phyloP scores from a whole-genome alignment of 2,113 vertebrate species.

The Forbesichthys papilliferus region DNA sequence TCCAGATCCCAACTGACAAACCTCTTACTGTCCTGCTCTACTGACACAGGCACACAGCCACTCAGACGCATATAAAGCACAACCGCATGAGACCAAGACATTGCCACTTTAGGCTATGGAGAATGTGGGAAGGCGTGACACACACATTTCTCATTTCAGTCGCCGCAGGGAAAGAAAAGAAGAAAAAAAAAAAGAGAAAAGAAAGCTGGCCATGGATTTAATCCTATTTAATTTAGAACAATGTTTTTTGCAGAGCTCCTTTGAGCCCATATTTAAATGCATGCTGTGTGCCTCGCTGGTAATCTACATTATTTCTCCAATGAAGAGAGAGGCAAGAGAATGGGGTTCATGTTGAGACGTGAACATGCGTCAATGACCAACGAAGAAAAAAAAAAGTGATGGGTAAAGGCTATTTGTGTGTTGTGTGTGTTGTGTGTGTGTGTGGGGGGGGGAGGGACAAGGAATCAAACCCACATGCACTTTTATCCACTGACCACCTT shows the following conservation, averaged over 20 bases:
- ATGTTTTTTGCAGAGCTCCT: conserved; percentile 8
- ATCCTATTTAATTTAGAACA: conserved; percentile 13
- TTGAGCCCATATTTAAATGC: conserved; percentile 15
- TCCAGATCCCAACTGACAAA: conserved; percentile 40
- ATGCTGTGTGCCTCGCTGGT: not conserved
- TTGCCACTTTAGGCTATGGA: not conserved
- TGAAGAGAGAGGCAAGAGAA: conserved; percentile 29
- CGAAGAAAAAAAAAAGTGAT: conserved; percentile 40
- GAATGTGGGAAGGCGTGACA: not conserved
- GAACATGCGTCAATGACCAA: conserved; percentile 44
- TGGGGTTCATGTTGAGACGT: conserved; percentile 49
- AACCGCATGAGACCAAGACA: not conserved
- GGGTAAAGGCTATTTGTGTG: conserved; percentile 10
- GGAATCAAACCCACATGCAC: conserved; percentile 48
- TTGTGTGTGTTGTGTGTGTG: not conserved
- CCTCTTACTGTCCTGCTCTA: conserved; percentile 56
- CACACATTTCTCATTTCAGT: not conserved
- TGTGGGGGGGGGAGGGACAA: not conserved
- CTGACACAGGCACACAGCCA: conserved; percentile 39
- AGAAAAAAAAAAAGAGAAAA: not conserved
- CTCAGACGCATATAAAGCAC: conserved; percentile 48
- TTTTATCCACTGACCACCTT: conserved; percentile 53
- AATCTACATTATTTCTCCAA: conserved; percentile 25
- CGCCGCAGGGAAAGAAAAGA: not conserved
- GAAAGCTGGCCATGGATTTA: not conserved